These are phyloP conservation scores for Noctilio leporinus DNA, from an alignment of 2,113 vertebrate species.

Conservation along the genomic window DNA sequence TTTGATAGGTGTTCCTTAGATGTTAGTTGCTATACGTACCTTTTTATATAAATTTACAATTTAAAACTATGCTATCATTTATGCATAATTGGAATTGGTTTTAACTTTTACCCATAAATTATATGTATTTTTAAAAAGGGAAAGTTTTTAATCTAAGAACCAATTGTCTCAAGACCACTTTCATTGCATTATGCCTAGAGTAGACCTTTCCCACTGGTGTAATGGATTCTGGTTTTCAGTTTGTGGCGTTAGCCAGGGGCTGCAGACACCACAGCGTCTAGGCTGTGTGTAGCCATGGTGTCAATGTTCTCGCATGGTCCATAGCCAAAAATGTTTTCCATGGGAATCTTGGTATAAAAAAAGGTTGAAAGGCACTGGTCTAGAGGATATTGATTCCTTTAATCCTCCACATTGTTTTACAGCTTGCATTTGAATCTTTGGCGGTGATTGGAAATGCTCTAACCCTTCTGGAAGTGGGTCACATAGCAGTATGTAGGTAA, in stretches of 20 bases:
- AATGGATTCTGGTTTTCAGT: neutral
- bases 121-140: neutral
- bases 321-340: neutral
- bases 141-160: neutral
- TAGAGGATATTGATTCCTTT: neutral
- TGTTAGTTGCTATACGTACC: neutral
- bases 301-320: neutral
- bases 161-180: neutral
- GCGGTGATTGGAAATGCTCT: constrained; percentile 95
- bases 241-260: neutral
- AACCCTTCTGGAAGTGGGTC: constrained; percentile 94
- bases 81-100: neutral
- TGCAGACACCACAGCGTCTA: neutral
- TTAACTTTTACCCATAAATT: neutral
- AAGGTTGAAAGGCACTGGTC: neutral
- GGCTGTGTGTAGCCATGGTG: neutral
- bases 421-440: constrained; percentile 97
- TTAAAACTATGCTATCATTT: neutral
- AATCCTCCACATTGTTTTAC: neutral
- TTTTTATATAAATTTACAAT: neutral
- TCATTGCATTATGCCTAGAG: neutral
- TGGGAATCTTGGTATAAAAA: neutral
- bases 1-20: neutral
- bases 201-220: neutral
- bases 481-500: constrained; percentile 98